phyloP scores from a whole-genome alignment of 2,888 invertebrate genomes.

The Ptychoptera contaminata region DNA sequence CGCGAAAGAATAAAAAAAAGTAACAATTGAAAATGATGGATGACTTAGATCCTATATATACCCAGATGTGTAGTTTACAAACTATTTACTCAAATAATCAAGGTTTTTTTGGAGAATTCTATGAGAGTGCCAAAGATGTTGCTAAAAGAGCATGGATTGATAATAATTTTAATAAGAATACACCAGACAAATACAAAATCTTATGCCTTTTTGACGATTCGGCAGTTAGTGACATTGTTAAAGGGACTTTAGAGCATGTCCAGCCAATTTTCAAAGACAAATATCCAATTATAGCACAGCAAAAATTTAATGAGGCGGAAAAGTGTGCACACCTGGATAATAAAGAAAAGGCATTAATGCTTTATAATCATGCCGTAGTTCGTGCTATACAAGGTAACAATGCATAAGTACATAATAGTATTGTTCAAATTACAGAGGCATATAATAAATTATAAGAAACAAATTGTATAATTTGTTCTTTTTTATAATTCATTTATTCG shows the following conservation, averaged over 20 bases:
- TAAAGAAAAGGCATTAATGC: slow-evolving; percentile 39
- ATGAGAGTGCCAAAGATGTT: slow-evolving; percentile 35
- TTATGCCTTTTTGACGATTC: slow-evolving; percentile 29
- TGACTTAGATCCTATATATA: slow-evolving; percentile 35
- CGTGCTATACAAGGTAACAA: slow-evolving; percentile 44
- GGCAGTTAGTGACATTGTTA: slow-evolving; percentile 32
- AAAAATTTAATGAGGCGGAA: slow-evolving; percentile 45
- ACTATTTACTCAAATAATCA: slow-evolving; percentile 58
- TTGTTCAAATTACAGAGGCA: not conserved
- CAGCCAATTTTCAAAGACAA: slow-evolving; percentile 51
- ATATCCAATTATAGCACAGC: slow-evolving; percentile 42
- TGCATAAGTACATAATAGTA: not conserved
- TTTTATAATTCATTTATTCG: not conserved
- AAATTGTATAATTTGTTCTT: not conserved
- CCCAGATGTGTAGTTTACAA: slow-evolving; percentile 51
- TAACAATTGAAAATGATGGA: slow-evolving; percentile 12
- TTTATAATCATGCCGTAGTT: slow-evolving; percentile 57
- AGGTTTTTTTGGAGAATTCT: slow-evolving; percentile 58
- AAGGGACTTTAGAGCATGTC: slow-evolving; percentile 46
- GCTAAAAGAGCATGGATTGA: slow-evolving; percentile 41
- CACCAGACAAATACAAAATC: slow-evolving; percentile 42
- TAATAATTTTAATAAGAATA: slow-evolving; percentile 39
- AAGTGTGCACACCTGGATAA: slow-evolving; percentile 38
- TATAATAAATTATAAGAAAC: not conserved
- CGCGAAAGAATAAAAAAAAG: not conserved